These are phyloP conservation scores for Drosophila lini DNA, from an alignment of 1,140 invertebrate genomes.

Conservation along the genomic window DNA sequence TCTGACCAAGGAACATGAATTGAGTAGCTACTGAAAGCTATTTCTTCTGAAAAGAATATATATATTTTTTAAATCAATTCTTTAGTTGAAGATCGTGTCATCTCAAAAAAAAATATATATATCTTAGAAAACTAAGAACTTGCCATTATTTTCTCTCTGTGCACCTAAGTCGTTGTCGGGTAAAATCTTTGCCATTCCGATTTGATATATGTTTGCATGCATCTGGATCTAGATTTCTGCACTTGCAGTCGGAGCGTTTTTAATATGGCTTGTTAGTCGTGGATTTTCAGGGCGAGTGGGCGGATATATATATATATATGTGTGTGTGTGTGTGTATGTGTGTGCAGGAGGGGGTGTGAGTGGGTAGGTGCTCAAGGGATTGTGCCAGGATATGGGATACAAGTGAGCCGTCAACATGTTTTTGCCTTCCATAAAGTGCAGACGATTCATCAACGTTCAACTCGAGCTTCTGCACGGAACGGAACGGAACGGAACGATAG, in stretches of 20 bases:
- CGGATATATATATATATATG: not conserved
- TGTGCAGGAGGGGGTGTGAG: too few species aligned
- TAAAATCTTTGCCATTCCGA: conserved; percentile 56
- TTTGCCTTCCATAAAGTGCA: conserved; percentile 70
- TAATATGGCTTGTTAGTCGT: conserved; percentile 76
- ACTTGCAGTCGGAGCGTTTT: conserved; percentile 57
- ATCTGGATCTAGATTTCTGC: conserved; percentile 40
- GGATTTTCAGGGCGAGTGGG: conserved; percentile 58
- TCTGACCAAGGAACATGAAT: not conserved
- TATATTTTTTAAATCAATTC: too few species aligned
- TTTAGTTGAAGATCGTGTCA: too few species aligned
- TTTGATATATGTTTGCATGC: conserved; percentile 61
- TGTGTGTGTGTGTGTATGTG: not conserved
- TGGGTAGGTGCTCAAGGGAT: conserved; percentile 16
- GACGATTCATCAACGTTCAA: conserved; percentile 75
- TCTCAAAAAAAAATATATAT: not conserved
- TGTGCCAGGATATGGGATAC: conserved; percentile 43
- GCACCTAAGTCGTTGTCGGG: conserved; percentile 4
- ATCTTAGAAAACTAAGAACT: too few species aligned
- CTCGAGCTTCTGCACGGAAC: conserved; percentile 24
- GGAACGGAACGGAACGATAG: not conserved
- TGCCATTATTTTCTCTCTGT: not conserved
- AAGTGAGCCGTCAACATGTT: conserved; percentile 70
- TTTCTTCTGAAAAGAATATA: too few species aligned
- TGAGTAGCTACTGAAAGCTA: too few species aligned